Evolutionary conservation across 2,888 invertebrate genomes (phyloP).

Genomic region (Ormyrus labotus): DNA sequence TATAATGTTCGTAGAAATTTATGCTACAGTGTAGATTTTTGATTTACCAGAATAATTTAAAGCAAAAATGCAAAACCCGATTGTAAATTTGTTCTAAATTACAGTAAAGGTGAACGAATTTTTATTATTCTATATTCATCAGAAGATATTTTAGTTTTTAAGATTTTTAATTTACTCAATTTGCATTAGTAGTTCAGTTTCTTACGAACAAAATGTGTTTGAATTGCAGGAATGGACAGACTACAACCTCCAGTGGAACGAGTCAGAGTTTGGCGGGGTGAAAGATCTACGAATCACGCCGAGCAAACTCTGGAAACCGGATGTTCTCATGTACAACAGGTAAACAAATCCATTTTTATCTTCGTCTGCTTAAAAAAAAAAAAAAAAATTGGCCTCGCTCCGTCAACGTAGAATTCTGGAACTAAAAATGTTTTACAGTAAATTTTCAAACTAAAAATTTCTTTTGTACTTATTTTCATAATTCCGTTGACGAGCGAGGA

Average conservation of each 20-base stretch:
- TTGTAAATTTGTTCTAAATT: too few species aligned
- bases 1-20: too few species aligned
- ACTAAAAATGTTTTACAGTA: neutral
- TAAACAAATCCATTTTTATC: conserved; percentile 75
- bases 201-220: too few species aligned
- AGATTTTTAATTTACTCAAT: too few species aligned
- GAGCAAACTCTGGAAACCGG: conserved; percentile 97
- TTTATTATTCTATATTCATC: too few species aligned
- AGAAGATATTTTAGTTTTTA: too few species aligned
- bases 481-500: conserved; percentile 4
- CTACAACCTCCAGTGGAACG: conserved; percentile 97
- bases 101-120: too few species aligned
- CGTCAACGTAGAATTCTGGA: neutral
- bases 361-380: conserved; percentile 44
- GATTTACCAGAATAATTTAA: too few species aligned
- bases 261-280: conserved; percentile 94
- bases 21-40: too few species aligned
- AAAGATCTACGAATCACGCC: conserved; percentile 96
- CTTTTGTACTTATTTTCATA: neutral
- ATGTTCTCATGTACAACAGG: conserved; percentile 99
- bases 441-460: neutral
- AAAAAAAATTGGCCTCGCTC: neutral
- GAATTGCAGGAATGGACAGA: conserved; percentile 94
- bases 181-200: too few species aligned
- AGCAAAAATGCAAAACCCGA: too few species aligned